Percentiles rank a stretch among this genome's conserved stretches.
These are phyloP conservation scores for Microcebus lehilahytsara DNA, from an alignment of 2,113 vertebrate genomes.

Conservation along the genomic window DNA sequence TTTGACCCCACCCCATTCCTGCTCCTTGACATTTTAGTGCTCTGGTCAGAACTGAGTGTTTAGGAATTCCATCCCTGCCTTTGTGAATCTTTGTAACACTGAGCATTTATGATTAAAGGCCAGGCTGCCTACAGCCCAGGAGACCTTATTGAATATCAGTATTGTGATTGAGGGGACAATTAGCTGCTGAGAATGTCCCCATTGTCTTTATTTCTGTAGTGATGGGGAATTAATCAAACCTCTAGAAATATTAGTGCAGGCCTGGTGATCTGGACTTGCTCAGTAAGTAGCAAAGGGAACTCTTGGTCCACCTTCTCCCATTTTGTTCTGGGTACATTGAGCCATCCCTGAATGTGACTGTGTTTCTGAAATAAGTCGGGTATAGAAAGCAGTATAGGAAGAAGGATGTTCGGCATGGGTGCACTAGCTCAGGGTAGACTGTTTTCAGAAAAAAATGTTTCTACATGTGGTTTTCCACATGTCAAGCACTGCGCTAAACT, in stretches of 20 bases:
- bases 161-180: background rate
- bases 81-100: background rate
- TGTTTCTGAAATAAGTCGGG: background rate
- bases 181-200: background rate
- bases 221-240: background rate
- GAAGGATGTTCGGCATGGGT: background rate
- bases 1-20: no score
- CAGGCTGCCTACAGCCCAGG: background rate
- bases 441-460: background rate
- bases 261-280: background rate
- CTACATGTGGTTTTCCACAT: background rate
- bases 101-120: background rate
- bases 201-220: background rate
- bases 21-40: background rate
- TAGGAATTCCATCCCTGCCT: background rate
- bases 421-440: background rate
- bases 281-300: background rate
- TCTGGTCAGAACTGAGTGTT: background rate
- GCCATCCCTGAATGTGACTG: background rate
- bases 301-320: background rate
- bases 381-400: background rate
- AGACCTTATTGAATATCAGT: background rate
- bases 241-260: background rate
- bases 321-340: background rate
- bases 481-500: background rate